Conservation (phyloP, 2,888 invertebrate genomes). For the Idaea straminata region DNA sequence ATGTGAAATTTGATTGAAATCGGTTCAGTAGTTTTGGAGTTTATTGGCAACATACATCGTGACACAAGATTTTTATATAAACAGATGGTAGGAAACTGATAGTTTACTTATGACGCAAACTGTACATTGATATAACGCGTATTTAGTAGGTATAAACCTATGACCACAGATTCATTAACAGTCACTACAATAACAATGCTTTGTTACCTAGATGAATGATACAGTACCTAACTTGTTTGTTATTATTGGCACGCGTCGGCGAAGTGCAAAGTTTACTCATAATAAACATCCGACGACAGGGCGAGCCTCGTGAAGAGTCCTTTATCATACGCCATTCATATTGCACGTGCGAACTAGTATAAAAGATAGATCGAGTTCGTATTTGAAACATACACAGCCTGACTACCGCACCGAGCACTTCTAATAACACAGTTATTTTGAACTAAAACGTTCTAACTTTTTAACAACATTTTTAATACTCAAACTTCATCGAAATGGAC, state of each 20-base stretch:
- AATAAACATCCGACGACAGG: conserved; percentile 31
- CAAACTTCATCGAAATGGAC: conserved; percentile 49
- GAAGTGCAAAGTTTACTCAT: conserved; percentile 59
- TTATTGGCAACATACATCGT: no score
- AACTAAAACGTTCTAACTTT: not conserved
- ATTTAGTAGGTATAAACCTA: not conserved
- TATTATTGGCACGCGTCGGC: conserved; percentile 48
- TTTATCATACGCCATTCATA: conserved; percentile 46
- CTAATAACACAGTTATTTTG: not conserved
- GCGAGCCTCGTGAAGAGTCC: conserved; percentile 37
- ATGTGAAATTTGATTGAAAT: no score
- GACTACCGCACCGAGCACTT: conserved; percentile 12
- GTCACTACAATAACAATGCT: not conserved
- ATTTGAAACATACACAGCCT: conserved; percentile 9
- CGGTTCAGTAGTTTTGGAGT: no score
- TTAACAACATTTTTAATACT: conserved; percentile 10
- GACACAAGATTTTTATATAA: no score
- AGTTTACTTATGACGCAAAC: no score
- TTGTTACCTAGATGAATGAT: not conserved
- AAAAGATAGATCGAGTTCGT: conserved; percentile 32
- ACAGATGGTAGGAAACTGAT: no score
- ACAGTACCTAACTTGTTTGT: not conserved
- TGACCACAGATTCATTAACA: not conserved
- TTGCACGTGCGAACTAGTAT: conserved; percentile 50
- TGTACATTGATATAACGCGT: conserved; percentile 1